Evolutionary conservation across 2,888 invertebrate genomes (phyloP).

Genomic region (Hymenopus coronatus): DNA sequence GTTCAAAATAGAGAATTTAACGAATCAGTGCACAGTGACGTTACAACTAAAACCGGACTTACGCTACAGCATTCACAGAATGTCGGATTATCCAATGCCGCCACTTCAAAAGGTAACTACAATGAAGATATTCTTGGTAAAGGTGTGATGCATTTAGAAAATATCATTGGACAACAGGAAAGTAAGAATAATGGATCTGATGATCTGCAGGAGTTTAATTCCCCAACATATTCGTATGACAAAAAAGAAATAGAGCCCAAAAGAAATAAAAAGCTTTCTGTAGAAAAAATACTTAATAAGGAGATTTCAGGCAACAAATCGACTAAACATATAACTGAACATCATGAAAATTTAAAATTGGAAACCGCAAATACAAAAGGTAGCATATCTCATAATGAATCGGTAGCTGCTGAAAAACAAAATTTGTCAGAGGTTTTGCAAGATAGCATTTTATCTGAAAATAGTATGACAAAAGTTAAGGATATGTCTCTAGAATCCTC

Average conservation of each 20-base stretch:
- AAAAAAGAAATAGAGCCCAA: too few species aligned
- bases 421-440: neutral
- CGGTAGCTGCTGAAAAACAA: neutral
- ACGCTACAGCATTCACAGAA: too few species aligned
- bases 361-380: neutral
- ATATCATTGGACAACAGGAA: neutral
- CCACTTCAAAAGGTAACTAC: too few species aligned
- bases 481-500: neutral
- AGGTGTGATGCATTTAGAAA: too few species aligned
- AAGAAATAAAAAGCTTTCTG: neutral
- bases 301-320: neutral
- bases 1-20: too few species aligned
- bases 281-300: neutral
- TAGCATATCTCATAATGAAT: neutral
- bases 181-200: neutral
- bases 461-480: neutral
- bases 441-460: neutral
- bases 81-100: too few species aligned
- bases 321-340: neutral
- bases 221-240: too few species aligned
- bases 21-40: too few species aligned
- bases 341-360: neutral
- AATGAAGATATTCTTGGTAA: too few species aligned
- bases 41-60: too few species aligned
- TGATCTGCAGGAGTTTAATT: neutral